These are phyloP conservation scores for Isichthys henryi DNA, from an alignment of 2,113 vertebrate species.

Conservation along the genomic window DNA sequence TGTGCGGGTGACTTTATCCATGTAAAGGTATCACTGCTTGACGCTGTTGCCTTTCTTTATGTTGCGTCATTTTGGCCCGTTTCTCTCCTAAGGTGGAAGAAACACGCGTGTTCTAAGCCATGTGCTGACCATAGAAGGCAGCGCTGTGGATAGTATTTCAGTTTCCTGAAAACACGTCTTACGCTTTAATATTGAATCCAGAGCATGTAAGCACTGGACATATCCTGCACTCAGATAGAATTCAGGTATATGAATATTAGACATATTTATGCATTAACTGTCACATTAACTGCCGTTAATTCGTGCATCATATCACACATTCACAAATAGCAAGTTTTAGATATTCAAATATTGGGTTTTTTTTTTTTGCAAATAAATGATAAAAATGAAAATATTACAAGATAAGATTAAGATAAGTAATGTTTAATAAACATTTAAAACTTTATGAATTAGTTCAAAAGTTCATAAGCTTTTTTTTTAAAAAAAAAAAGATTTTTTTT, in stretches of 20 bases:
- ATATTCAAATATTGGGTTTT: background rate
- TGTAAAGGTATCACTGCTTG: background rate
- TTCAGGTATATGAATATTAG: background rate
- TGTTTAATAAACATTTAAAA: background rate
- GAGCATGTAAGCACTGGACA: background rate
- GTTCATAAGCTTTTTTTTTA: background rate
- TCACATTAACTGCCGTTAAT: background rate
- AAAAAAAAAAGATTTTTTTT: background rate
- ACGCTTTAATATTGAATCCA: background rate
- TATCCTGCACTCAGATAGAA: background rate
- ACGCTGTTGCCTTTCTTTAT: background rate
- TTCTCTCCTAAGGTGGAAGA: background rate
- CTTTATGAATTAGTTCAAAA: background rate
- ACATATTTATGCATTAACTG: background rate
- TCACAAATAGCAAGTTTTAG: background rate
- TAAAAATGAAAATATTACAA: background rate
- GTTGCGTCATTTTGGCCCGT: background rate
- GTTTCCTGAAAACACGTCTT: background rate
- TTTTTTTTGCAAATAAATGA: background rate
- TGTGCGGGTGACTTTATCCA: background rate
- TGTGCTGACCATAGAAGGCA: background rate
- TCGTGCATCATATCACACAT: background rate
- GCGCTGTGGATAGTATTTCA: background rate
- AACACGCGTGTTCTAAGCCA: background rate
- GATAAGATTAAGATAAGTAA: background rate